phyloP scores from a whole-genome alignment of 2,113 vertebrate species.

The Dicaeum eximium region DNA sequence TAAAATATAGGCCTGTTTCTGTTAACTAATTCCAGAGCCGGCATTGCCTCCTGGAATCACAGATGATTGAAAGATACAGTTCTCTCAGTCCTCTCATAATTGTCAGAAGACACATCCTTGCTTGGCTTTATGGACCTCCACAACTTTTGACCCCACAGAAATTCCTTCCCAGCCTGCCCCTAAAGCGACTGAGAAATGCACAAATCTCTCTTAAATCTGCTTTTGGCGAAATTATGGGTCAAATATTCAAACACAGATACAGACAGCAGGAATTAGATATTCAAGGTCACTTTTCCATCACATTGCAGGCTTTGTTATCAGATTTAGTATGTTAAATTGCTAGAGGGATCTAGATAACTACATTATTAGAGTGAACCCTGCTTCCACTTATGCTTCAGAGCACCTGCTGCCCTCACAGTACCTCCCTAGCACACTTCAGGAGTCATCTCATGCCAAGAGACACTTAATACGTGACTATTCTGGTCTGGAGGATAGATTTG shows the following conservation, averaged over 20 bases:
- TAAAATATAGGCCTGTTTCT: not conserved
- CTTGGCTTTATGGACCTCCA: not conserved
- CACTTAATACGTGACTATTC: not conserved
- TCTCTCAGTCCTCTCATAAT: not conserved
- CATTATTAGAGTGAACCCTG: not conserved
- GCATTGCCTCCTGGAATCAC: not conserved
- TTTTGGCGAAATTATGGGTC: not conserved
- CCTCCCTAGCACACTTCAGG: not conserved
- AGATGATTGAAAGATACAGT: not conserved
- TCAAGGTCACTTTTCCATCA: not conserved
- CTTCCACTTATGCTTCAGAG: not conserved
- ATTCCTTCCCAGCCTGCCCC: not conserved
- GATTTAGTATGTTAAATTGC: not conserved
- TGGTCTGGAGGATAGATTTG: not conserved
- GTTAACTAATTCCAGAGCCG: not conserved
- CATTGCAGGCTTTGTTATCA: not conserved
- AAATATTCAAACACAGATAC: not conserved
- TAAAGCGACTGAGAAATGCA: not conserved
- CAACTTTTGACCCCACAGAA: not conserved
- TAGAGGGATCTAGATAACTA: not conserved
- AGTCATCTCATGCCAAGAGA: not conserved
- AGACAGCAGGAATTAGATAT: not conserved
- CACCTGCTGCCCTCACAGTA: not conserved
- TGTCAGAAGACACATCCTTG: not conserved
- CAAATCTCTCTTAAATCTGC: not conserved